Evolutionary conservation across 2,113 vertebrate genomes (phyloP).

Genomic region (Archilochus colubris): DNA sequence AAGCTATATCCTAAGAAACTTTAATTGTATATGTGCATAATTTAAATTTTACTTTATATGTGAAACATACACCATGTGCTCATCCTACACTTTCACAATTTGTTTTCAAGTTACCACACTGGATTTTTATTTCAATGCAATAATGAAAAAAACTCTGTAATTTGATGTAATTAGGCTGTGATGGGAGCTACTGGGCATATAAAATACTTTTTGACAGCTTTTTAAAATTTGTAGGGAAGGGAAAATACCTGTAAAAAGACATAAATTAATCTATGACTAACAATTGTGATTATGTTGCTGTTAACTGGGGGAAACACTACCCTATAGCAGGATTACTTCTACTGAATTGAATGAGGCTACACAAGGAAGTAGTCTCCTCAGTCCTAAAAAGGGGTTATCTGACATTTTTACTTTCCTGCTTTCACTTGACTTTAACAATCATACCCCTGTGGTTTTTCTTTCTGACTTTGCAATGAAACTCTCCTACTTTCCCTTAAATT

Average conservation of each 20-base stretch:
- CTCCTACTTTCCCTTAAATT: neutral
- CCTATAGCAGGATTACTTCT: neutral
- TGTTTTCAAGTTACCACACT: neutral
- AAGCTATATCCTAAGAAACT: neutral
- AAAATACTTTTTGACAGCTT: neutral
- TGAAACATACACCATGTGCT: neutral
- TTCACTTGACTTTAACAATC: neutral
- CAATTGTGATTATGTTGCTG: neutral
- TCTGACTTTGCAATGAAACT: neutral
- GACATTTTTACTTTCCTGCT: neutral
- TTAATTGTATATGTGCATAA: neutral
- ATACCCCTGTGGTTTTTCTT: neutral
- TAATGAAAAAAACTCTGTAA: neutral
- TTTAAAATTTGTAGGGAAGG: neutral
- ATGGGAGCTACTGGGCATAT: neutral
- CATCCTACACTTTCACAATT: neutral
- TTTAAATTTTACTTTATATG: neutral
- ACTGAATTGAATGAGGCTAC: neutral
- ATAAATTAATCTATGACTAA: neutral
- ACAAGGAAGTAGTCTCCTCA: neutral
- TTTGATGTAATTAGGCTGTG: neutral
- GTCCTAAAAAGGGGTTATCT: neutral
- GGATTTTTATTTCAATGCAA: neutral
- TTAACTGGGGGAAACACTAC: neutral
- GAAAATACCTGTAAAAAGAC: neutral